Percentiles rank a stretch among this genome's conserved stretches.
phyloP scores from a whole-genome alignment of 2,888 invertebrate genomes.

The Camponotus fellah region DNA sequence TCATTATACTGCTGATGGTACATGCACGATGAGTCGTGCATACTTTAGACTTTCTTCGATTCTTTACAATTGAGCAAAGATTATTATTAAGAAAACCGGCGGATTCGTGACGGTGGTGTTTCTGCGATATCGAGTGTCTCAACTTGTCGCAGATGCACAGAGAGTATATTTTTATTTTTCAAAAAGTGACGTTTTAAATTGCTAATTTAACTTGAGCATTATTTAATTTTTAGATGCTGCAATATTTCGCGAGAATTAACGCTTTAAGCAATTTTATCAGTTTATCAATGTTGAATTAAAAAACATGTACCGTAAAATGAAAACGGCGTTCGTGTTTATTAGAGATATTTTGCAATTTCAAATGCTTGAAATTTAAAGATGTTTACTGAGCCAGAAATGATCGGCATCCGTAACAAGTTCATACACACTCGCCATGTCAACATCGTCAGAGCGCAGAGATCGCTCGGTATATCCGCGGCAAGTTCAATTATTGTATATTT shows the following conservation, averaged over 20 bases:
- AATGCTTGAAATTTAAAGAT: slow-evolving; percentile 6
- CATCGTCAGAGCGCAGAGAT: not conserved
- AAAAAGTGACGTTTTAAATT: not conserved
- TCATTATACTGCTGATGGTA: slow-evolving; percentile 57
- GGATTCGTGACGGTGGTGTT: slow-evolving; percentile 35
- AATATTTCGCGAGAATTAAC: not conserved
- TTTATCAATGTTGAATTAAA: not conserved
- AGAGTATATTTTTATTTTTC: not conserved
- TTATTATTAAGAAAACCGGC: slow-evolving; percentile 70
- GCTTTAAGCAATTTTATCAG: not conserved
- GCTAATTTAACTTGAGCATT: not conserved
- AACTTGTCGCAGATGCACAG: slow-evolving; percentile 13
- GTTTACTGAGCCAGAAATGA: not conserved
- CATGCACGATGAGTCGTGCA: slow-evolving; percentile 50
- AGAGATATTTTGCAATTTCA: not conserved
- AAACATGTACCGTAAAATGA: not conserved
- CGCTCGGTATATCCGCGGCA: slow-evolving; percentile 28
- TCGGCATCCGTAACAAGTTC: slow-evolving; percentile 1
- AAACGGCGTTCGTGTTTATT: not conserved
- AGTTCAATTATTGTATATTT: slow-evolving; percentile 33
- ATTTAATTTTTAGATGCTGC: not conserved
- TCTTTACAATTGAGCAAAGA: slow-evolving; percentile 75
- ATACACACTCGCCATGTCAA: slow-evolving; percentile 22
- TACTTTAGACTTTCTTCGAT: slow-evolving; percentile 63
- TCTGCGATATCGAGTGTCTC: slow-evolving; percentile 29